These are phyloP conservation scores for Stratiolaelaps scimitus DNA, from an alignment of 1,140 invertebrate genomes.

Conservation along the genomic window DNA sequence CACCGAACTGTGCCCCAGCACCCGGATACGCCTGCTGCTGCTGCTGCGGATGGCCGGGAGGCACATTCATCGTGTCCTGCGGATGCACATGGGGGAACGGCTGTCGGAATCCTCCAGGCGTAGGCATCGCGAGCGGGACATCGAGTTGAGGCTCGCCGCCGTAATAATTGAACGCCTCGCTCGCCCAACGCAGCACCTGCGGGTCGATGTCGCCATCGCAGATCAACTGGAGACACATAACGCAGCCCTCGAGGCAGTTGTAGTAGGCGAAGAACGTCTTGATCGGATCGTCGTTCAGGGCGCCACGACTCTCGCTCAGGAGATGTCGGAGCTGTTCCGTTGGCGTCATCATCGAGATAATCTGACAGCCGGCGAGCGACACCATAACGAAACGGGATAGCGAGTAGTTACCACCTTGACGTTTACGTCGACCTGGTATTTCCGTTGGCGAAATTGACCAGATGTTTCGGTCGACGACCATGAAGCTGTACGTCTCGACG, in stretches of 20 bases:
- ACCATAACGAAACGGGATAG: constrained; percentile 4
- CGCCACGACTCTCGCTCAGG: constrained; percentile 62
- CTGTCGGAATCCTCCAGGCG: background rate
- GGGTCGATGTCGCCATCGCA: constrained; percentile 21
- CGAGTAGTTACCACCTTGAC: background rate
- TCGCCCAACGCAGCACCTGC: constrained; percentile 65
- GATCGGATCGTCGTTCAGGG: constrained; percentile 61
- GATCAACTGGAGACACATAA: constrained; percentile 23
- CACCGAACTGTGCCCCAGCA: no score
- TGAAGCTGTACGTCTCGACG: constrained; percentile 21
- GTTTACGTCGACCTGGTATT: background rate
- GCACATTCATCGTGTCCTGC: constrained; percentile 8
- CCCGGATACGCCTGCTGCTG: background rate
- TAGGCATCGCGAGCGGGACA: background rate
- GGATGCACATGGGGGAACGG: constrained; percentile 7
- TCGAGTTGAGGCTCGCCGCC: constrained; percentile 56
- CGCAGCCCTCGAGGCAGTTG: constrained; percentile 40
- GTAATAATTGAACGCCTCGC: constrained; percentile 79
- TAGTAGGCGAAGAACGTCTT: constrained; percentile 71
- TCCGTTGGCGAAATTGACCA: constrained; percentile 21
- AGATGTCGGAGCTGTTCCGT: constrained; percentile 69
- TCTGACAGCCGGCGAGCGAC: constrained; percentile 55
- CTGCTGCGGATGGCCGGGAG: background rate
- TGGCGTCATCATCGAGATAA: constrained; percentile 66
- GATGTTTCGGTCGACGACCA: constrained; percentile 14